These are phyloP conservation scores for Mamestra brassicae DNA, from an alignment of 2,888 invertebrate species.

Conservation along the genomic window DNA sequence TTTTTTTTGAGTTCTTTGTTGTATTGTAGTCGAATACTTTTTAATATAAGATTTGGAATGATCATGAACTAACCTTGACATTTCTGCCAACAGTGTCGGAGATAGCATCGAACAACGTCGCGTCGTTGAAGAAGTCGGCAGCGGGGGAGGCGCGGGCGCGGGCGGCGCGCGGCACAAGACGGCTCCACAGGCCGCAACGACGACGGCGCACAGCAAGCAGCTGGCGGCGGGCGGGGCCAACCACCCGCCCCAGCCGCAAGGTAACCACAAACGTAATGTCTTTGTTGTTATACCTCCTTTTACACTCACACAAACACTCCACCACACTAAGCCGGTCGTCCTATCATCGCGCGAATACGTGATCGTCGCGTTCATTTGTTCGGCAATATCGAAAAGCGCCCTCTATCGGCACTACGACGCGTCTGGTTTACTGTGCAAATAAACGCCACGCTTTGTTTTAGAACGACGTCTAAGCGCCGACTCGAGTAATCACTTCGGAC, in stretches of 20 bases:
- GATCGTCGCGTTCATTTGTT: too few relatives aligned
- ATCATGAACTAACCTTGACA: not conserved
- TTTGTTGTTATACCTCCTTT: conserved; percentile 79
- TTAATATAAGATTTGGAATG: too few relatives aligned
- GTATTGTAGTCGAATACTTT: too few relatives aligned
- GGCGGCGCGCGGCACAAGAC: conserved; percentile 86
- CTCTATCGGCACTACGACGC: too few relatives aligned
- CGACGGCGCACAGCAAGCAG: conserved; percentile 96
- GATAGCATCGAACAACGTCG: conserved; percentile 85
- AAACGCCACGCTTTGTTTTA: too few relatives aligned
- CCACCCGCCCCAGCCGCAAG: conserved; percentile 92
- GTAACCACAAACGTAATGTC: conserved; percentile 90
- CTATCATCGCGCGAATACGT: too few relatives aligned
- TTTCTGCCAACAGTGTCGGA: conserved; percentile 82
- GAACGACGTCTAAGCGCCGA: too few relatives aligned
- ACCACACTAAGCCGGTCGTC: not conserved
- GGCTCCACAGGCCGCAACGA: conserved; percentile 90
- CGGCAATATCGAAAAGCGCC: too few relatives aligned
- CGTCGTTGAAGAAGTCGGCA: conserved; percentile 73
- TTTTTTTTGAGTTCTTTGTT: too few relatives aligned
- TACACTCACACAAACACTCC: conserved; percentile 39
- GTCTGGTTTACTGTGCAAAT: too few relatives aligned
- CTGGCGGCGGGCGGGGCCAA: conserved; percentile 94
- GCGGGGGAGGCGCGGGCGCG: conserved; percentile 83
- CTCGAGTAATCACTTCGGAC: too few relatives aligned